A percentile compares a stretch with the other conserved stretches of the same genome.
Conservation (phyloP, 2,797 vertebrate species). For the Amblyopsis hoosieri region DNA sequence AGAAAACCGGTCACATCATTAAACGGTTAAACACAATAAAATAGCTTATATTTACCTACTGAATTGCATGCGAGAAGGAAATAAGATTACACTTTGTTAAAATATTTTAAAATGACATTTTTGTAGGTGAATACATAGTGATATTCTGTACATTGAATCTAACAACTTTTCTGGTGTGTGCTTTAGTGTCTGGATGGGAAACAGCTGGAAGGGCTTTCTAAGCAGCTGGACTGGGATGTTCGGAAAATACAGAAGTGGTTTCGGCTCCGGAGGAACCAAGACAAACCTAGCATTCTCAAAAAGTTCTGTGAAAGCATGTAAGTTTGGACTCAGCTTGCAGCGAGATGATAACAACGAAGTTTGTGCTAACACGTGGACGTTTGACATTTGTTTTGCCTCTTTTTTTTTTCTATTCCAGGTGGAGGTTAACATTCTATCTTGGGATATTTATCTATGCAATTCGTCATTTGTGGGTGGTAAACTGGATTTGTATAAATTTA, state of each 20-base stretch:
- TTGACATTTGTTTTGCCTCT: not conserved
- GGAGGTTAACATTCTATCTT: conserved; percentile 75
- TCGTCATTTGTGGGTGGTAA: conserved; percentile 68
- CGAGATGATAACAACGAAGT: not conserved
- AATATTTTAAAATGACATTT: too few species aligned
- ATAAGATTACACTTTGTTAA: too few species aligned
- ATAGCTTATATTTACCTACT: too few species aligned
- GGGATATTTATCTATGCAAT: conserved; percentile 69
- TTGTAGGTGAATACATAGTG: conserved; percentile 2
- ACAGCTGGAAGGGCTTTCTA: conserved; percentile 86
- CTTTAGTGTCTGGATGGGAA: conserved; percentile 83
- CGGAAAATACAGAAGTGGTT: conserved; percentile 93
- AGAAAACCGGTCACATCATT: too few species aligned
- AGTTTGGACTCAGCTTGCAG: conserved; percentile 53
- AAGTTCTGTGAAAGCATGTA: conserved; percentile 98
- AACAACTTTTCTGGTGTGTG: conserved; percentile 29
- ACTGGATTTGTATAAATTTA: conserved; percentile 25
- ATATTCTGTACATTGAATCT: conserved; percentile 18
- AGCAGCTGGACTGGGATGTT: conserved; percentile 93
- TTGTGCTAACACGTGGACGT: not conserved
- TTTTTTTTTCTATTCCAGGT: conserved; percentile 50
- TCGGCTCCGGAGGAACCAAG: conserved; percentile 88
- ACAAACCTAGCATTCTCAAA: conserved; percentile 85
- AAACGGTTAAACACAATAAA: too few species aligned
- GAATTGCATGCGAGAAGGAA: too few species aligned